Base-by-base conservation (phyloP, 2,113 vertebrate species). In the Hucho hucho region DNA sequence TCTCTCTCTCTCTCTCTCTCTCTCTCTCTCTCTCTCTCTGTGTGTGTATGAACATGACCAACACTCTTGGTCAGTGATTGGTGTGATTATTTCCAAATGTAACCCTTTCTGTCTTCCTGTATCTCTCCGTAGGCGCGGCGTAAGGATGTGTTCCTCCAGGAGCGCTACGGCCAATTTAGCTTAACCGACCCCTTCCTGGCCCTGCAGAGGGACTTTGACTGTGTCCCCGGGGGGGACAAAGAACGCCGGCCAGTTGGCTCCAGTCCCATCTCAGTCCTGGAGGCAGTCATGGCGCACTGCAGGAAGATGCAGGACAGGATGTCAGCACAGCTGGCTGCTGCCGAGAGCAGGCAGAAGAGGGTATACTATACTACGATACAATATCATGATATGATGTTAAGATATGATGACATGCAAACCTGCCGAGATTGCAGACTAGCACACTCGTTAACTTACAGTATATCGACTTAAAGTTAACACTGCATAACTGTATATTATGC, bases 261-360 rank as follows among this genome's bases (percentile, higher is more conserved):
- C 89, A 99, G 95, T 78, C 97, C 98, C 53, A 93, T 98, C 66
- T 95, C 95, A n/a, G 95, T 99, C 86, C 94, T 99, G 77, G 97
- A 99, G 91, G 97, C 96, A 1, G 96, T 99, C 86, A 99, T 99
- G 98, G 92, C 94, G 61, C 98, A 98, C 90, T 99, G 98, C 92
- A 95, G 96, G 83, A 99, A 97, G 92, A 98, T 98, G 97, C 98
- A 98, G 86, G 97, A 98, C 72, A 94, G 95, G 80, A 98, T 99
- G 98, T 93, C 96, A 0, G 89, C 95, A 14, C 98, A 99, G 89
- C 92, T 99, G 80, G 95, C 94, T 43, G 96, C 96, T 2, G 96
- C 98, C 2, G 97, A 98, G 91, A 95, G 93, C 89, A 94, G 95
- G 73, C 96, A 99, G 84, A 98, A 97, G 86, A 98, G 97, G 95